phyloP scores from a whole-genome alignment of 2,113 vertebrate genomes.

The Phoenicopterus ruber region DNA sequence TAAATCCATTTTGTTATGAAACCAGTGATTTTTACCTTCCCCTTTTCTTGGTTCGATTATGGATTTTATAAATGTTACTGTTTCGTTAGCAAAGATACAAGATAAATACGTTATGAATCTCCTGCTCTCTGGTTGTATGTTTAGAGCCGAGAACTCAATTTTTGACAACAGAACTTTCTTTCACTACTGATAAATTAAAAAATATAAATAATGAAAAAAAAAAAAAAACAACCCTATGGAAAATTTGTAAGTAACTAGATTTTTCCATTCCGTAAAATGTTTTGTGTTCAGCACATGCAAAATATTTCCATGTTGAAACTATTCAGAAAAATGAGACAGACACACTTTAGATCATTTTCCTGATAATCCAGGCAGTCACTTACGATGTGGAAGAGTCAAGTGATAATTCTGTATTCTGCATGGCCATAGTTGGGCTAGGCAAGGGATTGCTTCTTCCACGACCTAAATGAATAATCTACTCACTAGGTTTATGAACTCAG shows the following conservation, averaged over 20 bases:
- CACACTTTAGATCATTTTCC: neutral
- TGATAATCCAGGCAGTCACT: neutral
- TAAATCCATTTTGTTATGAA: neutral
- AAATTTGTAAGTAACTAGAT: neutral
- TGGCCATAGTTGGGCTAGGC: rapidly evolving
- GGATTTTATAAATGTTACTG: neutral
- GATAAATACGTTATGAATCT: neutral
- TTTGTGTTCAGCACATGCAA: neutral
- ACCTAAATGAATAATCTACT: neutral
- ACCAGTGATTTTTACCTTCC: neutral
- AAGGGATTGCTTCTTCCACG: neutral
- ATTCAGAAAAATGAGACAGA: neutral
- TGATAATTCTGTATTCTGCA: neutral
- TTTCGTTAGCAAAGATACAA: neutral
- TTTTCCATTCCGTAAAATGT: neutral
- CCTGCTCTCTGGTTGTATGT: neutral
- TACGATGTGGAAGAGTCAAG: neutral
- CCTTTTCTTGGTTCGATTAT: neutral
- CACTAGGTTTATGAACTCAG: neutral
- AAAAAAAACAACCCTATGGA: neutral
- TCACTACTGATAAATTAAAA: neutral
- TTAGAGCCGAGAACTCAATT: neutral
- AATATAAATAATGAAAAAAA: neutral
- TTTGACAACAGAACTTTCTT: neutral
- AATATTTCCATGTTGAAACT: neutral